These are phyloP conservation scores for Aegithalos caudatus DNA, from an alignment of 2,113 vertebrate genomes.

Conservation along the genomic window DNA sequence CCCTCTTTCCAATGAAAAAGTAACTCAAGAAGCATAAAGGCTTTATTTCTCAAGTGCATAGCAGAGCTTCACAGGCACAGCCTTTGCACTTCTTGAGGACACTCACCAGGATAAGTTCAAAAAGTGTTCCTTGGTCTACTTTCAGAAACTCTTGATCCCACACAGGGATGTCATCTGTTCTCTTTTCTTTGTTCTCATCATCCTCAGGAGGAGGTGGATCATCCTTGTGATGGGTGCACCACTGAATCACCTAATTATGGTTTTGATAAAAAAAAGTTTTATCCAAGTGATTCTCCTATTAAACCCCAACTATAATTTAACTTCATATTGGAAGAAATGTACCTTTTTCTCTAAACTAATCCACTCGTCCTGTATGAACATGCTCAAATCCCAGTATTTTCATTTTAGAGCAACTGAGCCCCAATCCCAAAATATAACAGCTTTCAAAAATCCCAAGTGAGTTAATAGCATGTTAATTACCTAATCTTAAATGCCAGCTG, in stretches of 20 bases:
- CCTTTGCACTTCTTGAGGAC: not conserved
- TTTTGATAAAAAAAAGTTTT: not conserved
- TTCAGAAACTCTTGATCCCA: constrained; percentile 99
- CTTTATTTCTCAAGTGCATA: not conserved
- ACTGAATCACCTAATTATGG: constrained; percentile 91
- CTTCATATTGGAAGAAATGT: not conserved
- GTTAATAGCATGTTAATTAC: not conserved
- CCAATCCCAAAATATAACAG: not conserved
- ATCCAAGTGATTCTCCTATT: not conserved
- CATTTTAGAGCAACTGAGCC: not conserved
- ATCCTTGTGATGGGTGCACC: constrained; percentile 99
- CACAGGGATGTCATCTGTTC: constrained; percentile 98
- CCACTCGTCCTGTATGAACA: not conserved
- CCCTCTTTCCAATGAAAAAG: not conserved
- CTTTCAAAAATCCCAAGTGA: not conserved
- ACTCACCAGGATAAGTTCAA: constrained; percentile 97
- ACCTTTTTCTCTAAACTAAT: not conserved
- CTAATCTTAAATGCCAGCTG: not conserved
- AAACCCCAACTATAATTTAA: not conserved
- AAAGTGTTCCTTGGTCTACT: constrained; percentile 98
- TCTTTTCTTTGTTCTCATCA: constrained; percentile 99
- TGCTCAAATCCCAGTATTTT: not conserved
- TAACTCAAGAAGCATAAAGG: not conserved
- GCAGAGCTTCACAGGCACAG: not conserved
- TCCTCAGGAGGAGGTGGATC: constrained; percentile 98